Evolutionary conservation across 2,113 vertebrate species (phyloP).

Genomic region (Clupea harengus): DNA sequence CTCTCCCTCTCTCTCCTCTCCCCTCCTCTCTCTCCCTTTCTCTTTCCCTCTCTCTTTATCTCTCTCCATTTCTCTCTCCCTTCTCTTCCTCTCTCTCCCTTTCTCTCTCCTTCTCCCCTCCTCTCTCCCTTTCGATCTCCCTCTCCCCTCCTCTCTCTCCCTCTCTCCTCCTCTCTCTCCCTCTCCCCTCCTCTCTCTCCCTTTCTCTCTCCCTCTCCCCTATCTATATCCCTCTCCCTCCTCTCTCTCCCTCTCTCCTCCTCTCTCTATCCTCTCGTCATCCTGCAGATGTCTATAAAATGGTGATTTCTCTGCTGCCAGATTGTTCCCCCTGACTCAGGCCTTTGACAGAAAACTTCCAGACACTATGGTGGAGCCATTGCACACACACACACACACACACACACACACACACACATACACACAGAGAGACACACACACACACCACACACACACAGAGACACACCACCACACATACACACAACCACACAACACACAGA

Average conservation of each 20-base stretch:
- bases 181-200: background rate
- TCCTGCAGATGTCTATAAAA: too few species aligned
- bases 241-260: background rate
- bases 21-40: background rate
- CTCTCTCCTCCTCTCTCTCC: background rate
- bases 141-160: background rate
- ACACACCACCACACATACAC: too few species aligned
- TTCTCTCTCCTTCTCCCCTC: background rate
- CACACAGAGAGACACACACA: too few species aligned
- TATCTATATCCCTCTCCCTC: background rate
- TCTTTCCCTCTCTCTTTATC: background rate
- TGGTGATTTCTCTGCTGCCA: too few species aligned
- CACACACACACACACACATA: too few species aligned
- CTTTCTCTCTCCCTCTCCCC: background rate
- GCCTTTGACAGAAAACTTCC: too few species aligned
- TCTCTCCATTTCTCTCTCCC: background rate
- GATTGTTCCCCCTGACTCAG: too few species aligned
- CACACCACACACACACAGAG: too few species aligned
- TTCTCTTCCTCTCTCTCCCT: background rate
- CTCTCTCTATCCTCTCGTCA: background rate
- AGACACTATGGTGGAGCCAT: too few species aligned
- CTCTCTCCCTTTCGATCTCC: background rate
- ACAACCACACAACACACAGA: too few species aligned
- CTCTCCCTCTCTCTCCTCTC: too few species aligned
- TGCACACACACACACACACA: too few species aligned